Percentiles rank a stretch among this genome's conserved stretches.
phyloP scores from a whole-genome alignment of 2,888 invertebrate genomes.

The Ischnura elegans region DNA sequence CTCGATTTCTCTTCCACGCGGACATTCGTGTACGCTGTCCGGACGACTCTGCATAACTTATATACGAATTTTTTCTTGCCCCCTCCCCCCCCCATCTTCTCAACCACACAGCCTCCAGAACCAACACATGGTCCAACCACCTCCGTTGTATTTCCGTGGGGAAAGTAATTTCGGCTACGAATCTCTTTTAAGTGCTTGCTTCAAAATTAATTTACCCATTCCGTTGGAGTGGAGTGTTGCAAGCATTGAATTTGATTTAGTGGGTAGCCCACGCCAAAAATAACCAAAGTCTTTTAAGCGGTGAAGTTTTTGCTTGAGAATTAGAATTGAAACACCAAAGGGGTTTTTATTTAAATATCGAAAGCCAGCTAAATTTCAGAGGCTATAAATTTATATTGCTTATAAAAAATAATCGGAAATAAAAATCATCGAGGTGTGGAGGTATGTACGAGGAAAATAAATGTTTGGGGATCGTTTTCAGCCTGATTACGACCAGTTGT shows the following conservation, averaged over 20 bases:
- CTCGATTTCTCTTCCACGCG: slow-evolving; percentile 42
- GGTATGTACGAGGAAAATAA: neutral
- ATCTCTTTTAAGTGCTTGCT: slow-evolving; percentile 17
- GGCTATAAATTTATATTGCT: neutral
- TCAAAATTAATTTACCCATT: neutral
- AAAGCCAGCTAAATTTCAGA: neutral
- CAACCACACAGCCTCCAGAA: too few species aligned
- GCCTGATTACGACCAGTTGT: neutral
- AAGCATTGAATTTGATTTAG: slow-evolving; percentile 1
- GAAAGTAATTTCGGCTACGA: slow-evolving; percentile 21
- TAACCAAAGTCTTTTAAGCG: neutral
- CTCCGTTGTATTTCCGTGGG: neutral
- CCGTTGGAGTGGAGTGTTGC: neutral
- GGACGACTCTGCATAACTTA: neutral
- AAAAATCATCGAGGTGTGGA: neutral
- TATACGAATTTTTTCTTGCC: neutral
- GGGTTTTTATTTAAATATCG: too few species aligned
- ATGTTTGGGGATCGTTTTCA: neutral
- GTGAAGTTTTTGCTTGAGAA: neutral
- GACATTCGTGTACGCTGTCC: slow-evolving; percentile 38
- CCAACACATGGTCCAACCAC: neutral
- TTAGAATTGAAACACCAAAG: neutral
- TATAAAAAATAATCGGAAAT: too few species aligned
- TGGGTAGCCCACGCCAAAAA: neutral
- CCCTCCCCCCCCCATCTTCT: neutral